A percentile compares a stretch with the other conserved stretches of the same genome.
phyloP scores from a whole-genome alignment of 1,140 invertebrate genomes.

The Thaumatotibia leucotreta region DNA sequence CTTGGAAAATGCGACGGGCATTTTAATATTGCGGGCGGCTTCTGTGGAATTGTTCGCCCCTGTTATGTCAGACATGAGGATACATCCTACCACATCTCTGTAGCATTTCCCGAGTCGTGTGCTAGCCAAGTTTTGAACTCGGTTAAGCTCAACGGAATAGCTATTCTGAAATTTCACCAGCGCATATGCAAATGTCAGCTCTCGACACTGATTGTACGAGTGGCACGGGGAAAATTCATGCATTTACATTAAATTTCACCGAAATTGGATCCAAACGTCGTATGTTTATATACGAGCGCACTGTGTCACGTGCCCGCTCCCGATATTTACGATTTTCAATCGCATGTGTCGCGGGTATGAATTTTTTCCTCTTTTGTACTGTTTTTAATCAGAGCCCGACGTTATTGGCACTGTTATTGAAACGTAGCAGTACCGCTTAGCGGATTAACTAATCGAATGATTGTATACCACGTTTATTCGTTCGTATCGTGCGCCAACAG shows the following conservation, averaged over 20 bases:
- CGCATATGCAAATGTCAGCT: constrained; percentile 73
- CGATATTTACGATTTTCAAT: constrained; percentile 71
- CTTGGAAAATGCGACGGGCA: constrained; percentile 26
- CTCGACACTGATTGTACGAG: constrained; percentile 74
- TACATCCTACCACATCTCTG: constrained; percentile 44
- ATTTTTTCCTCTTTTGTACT: constrained; percentile 26
- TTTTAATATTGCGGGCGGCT: constrained; percentile 41
- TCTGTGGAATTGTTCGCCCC: constrained; percentile 32
- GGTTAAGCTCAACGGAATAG: constrained; percentile 61
- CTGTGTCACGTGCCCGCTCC: constrained; percentile 49
- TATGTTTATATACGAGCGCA: constrained; percentile 54
- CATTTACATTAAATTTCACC: constrained; percentile 73
- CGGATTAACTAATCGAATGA: constrained; percentile 55
- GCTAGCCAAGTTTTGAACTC: constrained; percentile 63
- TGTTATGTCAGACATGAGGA: constrained; percentile 48
- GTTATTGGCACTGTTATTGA: constrained; percentile 29
- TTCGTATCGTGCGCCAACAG: constrained; percentile 38
- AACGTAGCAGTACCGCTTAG: constrained; percentile 32
- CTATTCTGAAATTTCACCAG: constrained; percentile 68
- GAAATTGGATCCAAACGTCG: constrained; percentile 63
- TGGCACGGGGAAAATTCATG: constrained; percentile 70
- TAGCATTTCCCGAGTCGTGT: constrained; percentile 48
- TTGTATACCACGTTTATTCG: constrained; percentile 46
- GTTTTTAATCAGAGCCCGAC: constrained; percentile 32
- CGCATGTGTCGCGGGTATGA: constrained; percentile 33